Base-by-base conservation (phyloP, 2,888 invertebrate species). In the Scaptomyza tumidula region DNA sequence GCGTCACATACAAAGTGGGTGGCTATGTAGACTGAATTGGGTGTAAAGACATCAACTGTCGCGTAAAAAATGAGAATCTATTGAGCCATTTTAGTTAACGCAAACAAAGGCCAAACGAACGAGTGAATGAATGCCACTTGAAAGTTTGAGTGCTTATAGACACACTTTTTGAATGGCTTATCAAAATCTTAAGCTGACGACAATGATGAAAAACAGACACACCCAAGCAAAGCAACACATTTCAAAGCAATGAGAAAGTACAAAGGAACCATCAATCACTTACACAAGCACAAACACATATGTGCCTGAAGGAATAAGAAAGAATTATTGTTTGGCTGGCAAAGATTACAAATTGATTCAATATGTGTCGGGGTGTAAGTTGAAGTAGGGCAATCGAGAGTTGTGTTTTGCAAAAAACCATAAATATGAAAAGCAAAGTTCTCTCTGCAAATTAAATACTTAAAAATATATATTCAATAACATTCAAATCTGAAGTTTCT, bases 101-200 rank as follows among this genome's bases (percentile, higher is more conserved):
- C 63, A 64, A 81, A 80, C 79, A 79, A 70, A 66, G 19, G 41
- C 41, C 6, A 41, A 10, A 41, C 19, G 3, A n/a, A 56, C 60
- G 50, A 58, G 27, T 55, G 60, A 68, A 63, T 49, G 60, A 64
- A 80, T 64, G 71, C 66, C 77, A 75, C 86, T 83, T 63, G 60
- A 72, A 70, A 63, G 68, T 69, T 65, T 49, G 53, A 80, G 84
- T 85, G 84, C 78, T 88, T 88, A 75, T 72, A 88, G 87, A 87
- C 86, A 87, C 77, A 79, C 80, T 73, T 79, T 85, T 41, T 77
- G 71, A 85, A 85, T 82, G 67, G 82, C 80, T 89, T 85, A 85
- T 88, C 86, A 72, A 75, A 86, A 87, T 89, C 83, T 89, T 75
- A 75, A 89, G 86, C 83, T 71, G 80, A 44, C 68, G 66, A 85